Base-by-base conservation (phyloP, 2,797 vertebrate species). In the Botia almorhae region DNA sequence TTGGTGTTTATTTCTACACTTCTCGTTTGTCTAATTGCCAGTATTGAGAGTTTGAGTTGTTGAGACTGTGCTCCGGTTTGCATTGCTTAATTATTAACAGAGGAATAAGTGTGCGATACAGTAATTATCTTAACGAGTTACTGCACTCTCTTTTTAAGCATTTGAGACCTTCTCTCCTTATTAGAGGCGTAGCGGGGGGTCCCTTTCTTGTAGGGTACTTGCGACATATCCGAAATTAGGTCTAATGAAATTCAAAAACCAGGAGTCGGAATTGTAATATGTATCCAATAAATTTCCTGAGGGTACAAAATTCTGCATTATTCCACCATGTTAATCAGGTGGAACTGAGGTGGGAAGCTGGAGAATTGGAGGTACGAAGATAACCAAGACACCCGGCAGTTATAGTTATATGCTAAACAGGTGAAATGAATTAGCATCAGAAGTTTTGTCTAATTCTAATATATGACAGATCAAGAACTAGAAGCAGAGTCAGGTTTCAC, bases 51-150 rank as follows among this genome's bases (percentile, higher is more conserved):
- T 91, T 91, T 89, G 87, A 90, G 89, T 89, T 88, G 89, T 89
- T 84, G 87, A 87, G 84, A 89, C 87, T 87, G 78, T 84, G 86
- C 84, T 74, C 82, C 80, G 79, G 79, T 83, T 78, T 87, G 83
- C 81, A 84, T 86, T 89, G 86, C 84, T 89, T 87, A 87, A 89
- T 87, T 87, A 87, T 87, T 88, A 88, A 87, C 86, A 79, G 78
- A 74, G 68, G 87, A 92, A 90, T 92, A 89, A 90, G 91, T 89
- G 92, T 93, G 89, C 90, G 90, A 92, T 92, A 87, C 87, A 89
- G 89, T 93, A 92, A 93, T 93, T 93, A 93, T 91, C 90, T 86
- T 92, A 92, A 93, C 90, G 89, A 93, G 91, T 91, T 92, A 89
- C 90, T 89, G 88, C 87, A 87, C 89, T 93, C 65, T 72, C 71